A percentile compares a stretch with the other conserved stretches of the same genome.
These are phyloP conservation scores for Hafferia zeledoni DNA, from an alignment of 2,797 vertebrate genomes.

Conservation along the genomic window DNA sequence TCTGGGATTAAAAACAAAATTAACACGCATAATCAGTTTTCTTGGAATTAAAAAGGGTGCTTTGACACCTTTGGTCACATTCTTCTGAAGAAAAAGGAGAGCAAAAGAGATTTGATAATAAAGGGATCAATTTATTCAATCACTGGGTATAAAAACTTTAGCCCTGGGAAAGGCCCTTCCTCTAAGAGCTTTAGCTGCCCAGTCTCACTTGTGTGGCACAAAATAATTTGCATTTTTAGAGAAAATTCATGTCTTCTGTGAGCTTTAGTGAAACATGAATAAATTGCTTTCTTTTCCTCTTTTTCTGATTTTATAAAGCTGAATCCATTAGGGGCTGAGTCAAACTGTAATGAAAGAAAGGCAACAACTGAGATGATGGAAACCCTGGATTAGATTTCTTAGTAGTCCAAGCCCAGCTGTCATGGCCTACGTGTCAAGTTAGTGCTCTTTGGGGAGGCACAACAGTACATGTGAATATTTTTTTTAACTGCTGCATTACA, in stretches of 20 bases:
- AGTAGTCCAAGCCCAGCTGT: slow-evolving; percentile 61
- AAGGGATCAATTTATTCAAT: slow-evolving; percentile 80
- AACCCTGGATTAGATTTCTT: slow-evolving; percentile 70
- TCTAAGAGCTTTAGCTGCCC: slow-evolving; percentile 74
- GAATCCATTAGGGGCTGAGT: slow-evolving; percentile 75
- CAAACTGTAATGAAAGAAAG: slow-evolving; percentile 76
- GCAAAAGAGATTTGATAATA: slow-evolving; percentile 68
- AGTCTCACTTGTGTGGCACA: slow-evolving; percentile 68
- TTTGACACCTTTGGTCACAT: slow-evolving; percentile 47
- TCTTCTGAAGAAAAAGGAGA: slow-evolving; percentile 62
- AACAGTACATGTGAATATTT: slow-evolving; percentile 34
- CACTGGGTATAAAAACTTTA: slow-evolving; percentile 75
- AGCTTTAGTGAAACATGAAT: slow-evolving; percentile 76
- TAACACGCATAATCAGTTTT: slow-evolving; percentile 79
- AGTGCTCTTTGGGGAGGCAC: slow-evolving; percentile 60
- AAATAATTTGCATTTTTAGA: slow-evolving; percentile 84
- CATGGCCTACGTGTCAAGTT: slow-evolving; percentile 60
- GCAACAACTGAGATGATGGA: slow-evolving; percentile 63
- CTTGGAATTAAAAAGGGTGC: slow-evolving; percentile 53
- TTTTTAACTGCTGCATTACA: slow-evolving; percentile 65
- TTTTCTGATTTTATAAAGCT: slow-evolving; percentile 75
- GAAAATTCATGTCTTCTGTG: slow-evolving; percentile 75
- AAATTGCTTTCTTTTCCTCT: slow-evolving; percentile 77
- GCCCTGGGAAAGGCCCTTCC: slow-evolving; percentile 75
- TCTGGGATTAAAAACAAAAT: slow-evolving; percentile 79